phyloP scores from a whole-genome alignment of 2,113 vertebrate species.

The human region GRCh38 chr1:91892501-91893000 shows the following conservation, averaged over 20 bases:
- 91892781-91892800: not conserved
- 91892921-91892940: not conserved
- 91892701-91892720: not conserved
- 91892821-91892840: not conserved
- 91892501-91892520: not conserved
- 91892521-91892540: not conserved
- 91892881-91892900: not conserved
- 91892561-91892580: not conserved
- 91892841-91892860: not conserved
- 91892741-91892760: not conserved
- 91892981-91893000: not conserved
- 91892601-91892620: not conserved
- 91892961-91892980: not conserved
- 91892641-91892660: not conserved
- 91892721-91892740: not conserved
- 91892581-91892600: not conserved
- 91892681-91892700: not conserved
- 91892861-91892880: not conserved
- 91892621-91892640: not conserved
- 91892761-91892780: not conserved
- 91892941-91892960: not conserved
- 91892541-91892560: not conserved
- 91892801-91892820: not conserved
- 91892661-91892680: not conserved
- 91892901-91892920: not conserved